Evolutionary conservation across 2,797 vertebrate species (phyloP).

Genomic region (Siniperca obscura): DNA sequence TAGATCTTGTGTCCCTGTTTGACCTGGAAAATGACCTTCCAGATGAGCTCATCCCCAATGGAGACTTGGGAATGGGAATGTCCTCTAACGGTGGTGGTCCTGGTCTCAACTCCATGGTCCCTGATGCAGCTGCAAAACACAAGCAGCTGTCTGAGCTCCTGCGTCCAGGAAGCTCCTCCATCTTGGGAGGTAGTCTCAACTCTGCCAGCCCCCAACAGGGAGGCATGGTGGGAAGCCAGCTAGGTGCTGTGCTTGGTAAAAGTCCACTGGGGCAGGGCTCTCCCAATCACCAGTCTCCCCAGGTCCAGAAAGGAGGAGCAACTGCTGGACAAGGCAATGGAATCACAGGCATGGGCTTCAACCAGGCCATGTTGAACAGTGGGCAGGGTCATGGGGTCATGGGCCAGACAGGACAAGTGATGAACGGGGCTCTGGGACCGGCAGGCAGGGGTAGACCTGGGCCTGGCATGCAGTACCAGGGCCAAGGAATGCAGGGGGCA

Average conservation of each 20-base stretch:
- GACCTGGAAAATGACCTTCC: slow-evolving; percentile 98
- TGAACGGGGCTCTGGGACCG: slow-evolving; percentile 94
- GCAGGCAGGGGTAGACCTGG: slow-evolving; percentile 89
- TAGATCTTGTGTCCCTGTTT: slow-evolving; percentile 95
- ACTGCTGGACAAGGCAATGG: slow-evolving; percentile 85
- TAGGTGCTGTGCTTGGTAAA: slow-evolving; percentile 89
- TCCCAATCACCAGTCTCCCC: slow-evolving; percentile 88
- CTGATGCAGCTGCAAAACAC: slow-evolving; percentile 97
- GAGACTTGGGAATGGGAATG: slow-evolving; percentile 90
- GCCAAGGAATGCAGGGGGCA: slow-evolving; percentile 88
- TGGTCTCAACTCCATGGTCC: slow-evolving; percentile 89
- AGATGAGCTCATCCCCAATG: slow-evolving; percentile 97
- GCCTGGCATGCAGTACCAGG: slow-evolving; percentile 91
- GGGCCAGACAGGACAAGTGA: slow-evolving; percentile 91
- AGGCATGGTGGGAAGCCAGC: slow-evolving; percentile 83
- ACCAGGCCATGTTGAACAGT: slow-evolving; percentile 93
- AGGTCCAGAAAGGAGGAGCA: slow-evolving; percentile 91
- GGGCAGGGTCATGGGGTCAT: slow-evolving; percentile 92
- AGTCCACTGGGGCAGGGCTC: slow-evolving; percentile 90
- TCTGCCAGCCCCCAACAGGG: slow-evolving; percentile 89
- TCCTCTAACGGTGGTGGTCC: slow-evolving; percentile 83
- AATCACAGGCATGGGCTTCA: slow-evolving; percentile 89
- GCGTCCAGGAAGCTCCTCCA: slow-evolving; percentile 90
- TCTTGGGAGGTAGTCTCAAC: slow-evolving; percentile 87
- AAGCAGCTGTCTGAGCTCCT: slow-evolving; percentile 98